Base-by-base conservation (phyloP, 2,113 vertebrate species). In the Sula dactylatra region DNA sequence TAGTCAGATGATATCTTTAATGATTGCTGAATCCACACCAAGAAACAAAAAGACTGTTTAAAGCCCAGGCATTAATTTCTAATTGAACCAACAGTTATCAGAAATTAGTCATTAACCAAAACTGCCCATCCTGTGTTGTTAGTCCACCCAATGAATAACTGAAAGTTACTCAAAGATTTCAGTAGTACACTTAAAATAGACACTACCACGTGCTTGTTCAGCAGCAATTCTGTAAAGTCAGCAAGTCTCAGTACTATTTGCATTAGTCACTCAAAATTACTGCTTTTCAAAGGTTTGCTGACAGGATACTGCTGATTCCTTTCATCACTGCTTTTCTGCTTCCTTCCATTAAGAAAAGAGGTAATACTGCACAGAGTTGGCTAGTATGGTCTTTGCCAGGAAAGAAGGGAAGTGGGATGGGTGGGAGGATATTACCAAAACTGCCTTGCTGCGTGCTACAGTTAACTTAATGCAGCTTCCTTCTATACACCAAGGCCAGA, bases 231-330 rank as follows among this genome's bases (percentile, higher is more conserved):
- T 82, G 86, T 91, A 32, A 83, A 65, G 45, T 65, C 59, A 89
- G 64, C 54, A 93, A 73, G 65, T 22, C 17, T 92, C 92, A 49
- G 31, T 71, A 71, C 72, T 80, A 61, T 64, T 52, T 72, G 44
- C 52, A 82, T 84, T 86, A 93, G 65, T 64, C 82, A 82, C 36
- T 90, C 36, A 56, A 71, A 83, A 73, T 71, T 71, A 91, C 71
- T 67, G 38, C 29, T 95, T 86, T 89, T 81, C 88, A 91, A 92
- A 95, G n/a, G 67, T 78, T 96, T 94, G 77, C 84, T 81, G 76
- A 80, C 47, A 95, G 84, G 58, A 94, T 80, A 89, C 12, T 80
- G 70, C 73, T 82, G 24, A 91, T 86, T 55, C 93, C 86, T 69
- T 93, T 95, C 73, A 91, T 93, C 73, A 81, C 47, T 91, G 70